Evolutionary conservation across 2,113 vertebrate species (phyloP).

Genomic region (Quiscalus mexicanus): DNA sequence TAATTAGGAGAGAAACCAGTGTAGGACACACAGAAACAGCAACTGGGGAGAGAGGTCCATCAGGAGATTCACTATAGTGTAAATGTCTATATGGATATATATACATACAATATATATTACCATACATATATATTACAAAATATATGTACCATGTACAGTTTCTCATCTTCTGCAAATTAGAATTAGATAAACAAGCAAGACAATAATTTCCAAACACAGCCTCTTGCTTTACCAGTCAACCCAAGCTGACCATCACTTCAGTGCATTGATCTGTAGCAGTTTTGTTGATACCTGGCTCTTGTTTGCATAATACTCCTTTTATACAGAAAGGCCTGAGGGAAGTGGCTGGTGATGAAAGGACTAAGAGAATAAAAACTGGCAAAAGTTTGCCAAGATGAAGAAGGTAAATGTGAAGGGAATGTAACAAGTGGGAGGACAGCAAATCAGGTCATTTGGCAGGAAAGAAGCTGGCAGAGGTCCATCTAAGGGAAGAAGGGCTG

Average conservation of each 20-base stretch:
- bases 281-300: background rate
- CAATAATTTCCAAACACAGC: background rate
- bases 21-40: background rate
- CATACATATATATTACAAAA: too few species aligned
- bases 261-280: fast-evolving
- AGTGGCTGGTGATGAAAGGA: background rate
- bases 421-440: background rate
- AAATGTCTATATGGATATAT: too few species aligned
- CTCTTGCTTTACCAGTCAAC: background rate
- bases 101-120: background rate
- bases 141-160: background rate
- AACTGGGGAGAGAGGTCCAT: background rate
- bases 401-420: background rate
- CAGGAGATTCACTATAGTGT: background rate
- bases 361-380: background rate
- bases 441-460: background rate
- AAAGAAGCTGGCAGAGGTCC: background rate
- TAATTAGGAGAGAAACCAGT: background rate
- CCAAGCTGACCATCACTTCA: background rate
- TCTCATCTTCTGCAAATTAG: background rate
- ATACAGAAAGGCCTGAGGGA: background rate
- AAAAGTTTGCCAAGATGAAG: background rate
- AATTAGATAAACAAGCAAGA: background rate
- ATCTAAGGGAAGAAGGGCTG: background rate
- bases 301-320: background rate